These are phyloP conservation scores for Gryon sp. DNA, from an alignment of 1,140 invertebrate genomes.

Conservation along the genomic window DNA sequence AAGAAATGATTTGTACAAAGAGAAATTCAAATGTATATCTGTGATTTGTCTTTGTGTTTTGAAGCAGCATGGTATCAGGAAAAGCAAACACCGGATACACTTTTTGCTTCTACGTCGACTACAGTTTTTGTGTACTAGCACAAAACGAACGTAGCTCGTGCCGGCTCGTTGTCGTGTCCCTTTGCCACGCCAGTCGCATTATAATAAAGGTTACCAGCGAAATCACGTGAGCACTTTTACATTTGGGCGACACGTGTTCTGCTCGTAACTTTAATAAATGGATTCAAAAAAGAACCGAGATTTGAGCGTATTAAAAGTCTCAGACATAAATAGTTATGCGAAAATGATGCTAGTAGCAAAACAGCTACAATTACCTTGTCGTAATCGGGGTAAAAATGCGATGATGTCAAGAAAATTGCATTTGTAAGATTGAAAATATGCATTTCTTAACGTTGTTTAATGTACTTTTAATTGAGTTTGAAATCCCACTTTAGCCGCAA, in stretches of 20 bases:
- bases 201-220: constrained; percentile 54
- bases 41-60: constrained; percentile 37
- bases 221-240: constrained; percentile 54
- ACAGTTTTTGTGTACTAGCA: constrained; percentile 37
- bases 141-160: constrained; percentile 59
- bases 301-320: constrained; percentile 14
- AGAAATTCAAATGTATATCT: too few relatives aligned
- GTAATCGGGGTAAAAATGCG: constrained; percentile 13
- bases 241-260: constrained; percentile 65
- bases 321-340: neutral
- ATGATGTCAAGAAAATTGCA: constrained; percentile 8
- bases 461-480: neutral
- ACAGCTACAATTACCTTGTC: constrained; percentile 9
- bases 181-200: constrained; percentile 47
- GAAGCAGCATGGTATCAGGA: constrained; percentile 26
- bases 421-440: constrained; percentile 26
- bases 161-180: constrained; percentile 43
- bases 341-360: constrained; percentile 1
- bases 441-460: constrained; percentile 2
- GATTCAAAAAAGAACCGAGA: constrained; percentile 4
- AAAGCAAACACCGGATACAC: constrained; percentile 59
- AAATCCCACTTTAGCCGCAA: neutral
- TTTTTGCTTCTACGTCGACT: constrained; percentile 42
- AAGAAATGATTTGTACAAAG: too few relatives aligned
- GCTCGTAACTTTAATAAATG: constrained; percentile 43